Base-by-base conservation (phyloP, 92 coral and sea anemone genomes). In the Epizoanthus rinbou region DNA sequence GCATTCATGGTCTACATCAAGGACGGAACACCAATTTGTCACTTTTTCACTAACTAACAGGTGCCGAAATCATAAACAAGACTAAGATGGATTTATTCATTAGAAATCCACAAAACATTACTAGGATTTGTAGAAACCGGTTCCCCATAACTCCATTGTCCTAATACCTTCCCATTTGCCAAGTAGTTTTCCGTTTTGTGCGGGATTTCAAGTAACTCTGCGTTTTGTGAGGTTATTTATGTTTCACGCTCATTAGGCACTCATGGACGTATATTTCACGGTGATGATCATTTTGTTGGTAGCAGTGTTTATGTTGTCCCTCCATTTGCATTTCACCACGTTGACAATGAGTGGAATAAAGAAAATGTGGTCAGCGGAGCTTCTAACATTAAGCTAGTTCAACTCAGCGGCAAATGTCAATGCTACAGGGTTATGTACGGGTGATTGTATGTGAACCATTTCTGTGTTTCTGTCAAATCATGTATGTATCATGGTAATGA, bases 231-330 rank as follows among this genome's bases (percentile, higher is more conserved):
- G 62, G 19, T 37, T 60, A 69, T 62, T 78, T 24, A 37, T 50
- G 19, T 10, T 60, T 78, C 35, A 78, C 72, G 54, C 54, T 78
- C 24, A 57, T 62, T 57, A 57, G n/a, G 82, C 50, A 14, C 11
- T 62, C 45, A 19, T 78, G 50, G 47, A 78, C 82, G 11, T 78
- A 78, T 62, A 78, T 78, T 78, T 78, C 58, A 78, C 82, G 82
- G 57, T 43, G 41, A 43, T 78, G 82, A 43, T 41, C 62, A 11
- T 62, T 78, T 78, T 78, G 82, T 78, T 60, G 70, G 82, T 78
- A 37, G 64, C 6, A 5, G 0, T 60, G 71, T 78, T 78, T 76
- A 7, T 35, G 58, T 3, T 43, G 11, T 16, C 13, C 33, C 37
- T 22, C 82, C 71, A 78, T 60, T 28, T 21, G n/a, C 69, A 6